These are phyloP conservation scores for Subanguina moxae DNA, from an alignment of 1,140 invertebrate species.

Conservation along the genomic window DNA sequence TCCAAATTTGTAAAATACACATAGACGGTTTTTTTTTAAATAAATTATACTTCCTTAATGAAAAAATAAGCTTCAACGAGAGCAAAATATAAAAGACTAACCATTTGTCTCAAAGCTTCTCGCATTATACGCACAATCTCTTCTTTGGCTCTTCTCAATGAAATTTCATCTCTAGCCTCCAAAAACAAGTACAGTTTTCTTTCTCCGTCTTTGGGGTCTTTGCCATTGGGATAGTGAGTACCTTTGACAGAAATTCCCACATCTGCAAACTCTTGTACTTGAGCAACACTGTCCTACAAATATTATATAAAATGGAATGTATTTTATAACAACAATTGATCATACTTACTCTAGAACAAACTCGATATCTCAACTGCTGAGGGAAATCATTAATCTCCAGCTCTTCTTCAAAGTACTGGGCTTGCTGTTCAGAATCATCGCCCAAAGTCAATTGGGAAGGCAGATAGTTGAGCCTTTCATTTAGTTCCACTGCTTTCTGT, in stretches of 20 bases:
- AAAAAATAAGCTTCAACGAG: background rate
- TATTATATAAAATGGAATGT: conserved; percentile 19
- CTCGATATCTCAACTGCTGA: conserved; percentile 92
- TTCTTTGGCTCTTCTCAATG: conserved; percentile 93
- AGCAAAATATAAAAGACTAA: conserved; percentile 16
- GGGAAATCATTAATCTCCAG: conserved; percentile 99
- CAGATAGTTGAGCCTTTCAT: conserved; percentile 93
- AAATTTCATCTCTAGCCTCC: conserved; percentile 91
- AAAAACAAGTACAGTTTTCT: conserved; percentile 96
- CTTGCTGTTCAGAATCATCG: conserved; percentile 64
- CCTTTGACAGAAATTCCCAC: conserved; percentile 95
- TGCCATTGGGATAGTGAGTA: conserved; percentile 87
- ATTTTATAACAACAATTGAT: background rate
- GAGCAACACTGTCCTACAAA: conserved; percentile 82
- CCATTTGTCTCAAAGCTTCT: conserved; percentile 67
- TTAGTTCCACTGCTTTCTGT: conserved; percentile 80
- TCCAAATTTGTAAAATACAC: no score
- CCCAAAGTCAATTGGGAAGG: conserved; percentile 70
- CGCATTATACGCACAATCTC: conserved; percentile 96
- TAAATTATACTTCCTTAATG: background rate
- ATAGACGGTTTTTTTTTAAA: background rate
- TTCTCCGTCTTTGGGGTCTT: conserved; percentile 78
- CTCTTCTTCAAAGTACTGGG: conserved; percentile 92
- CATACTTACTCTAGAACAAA: conserved; percentile 94
- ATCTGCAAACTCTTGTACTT: conserved; percentile 97